Conservation (phyloP, 35 echinoderm and acorn worm genomes). For the Heliocidaris tuberculata region DNA sequence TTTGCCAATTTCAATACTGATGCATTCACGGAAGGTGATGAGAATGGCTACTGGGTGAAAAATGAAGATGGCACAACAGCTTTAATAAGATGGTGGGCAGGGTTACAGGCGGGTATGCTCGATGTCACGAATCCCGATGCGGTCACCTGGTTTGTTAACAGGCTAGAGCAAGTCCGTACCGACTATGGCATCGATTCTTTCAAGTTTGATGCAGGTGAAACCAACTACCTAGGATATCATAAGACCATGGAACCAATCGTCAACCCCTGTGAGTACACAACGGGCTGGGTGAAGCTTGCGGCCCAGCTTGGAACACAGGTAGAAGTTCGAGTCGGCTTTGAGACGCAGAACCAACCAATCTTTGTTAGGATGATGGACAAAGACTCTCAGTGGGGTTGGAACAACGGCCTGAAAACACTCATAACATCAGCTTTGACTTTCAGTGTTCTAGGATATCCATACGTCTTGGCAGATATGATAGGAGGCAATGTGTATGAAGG, state of each 20-base stretch:
- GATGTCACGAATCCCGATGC: constrained; percentile 94
- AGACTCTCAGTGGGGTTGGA: constrained; percentile 88
- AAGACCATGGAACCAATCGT: constrained; percentile 60
- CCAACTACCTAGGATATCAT: constrained; percentile 76
- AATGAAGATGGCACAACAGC: constrained; percentile 56
- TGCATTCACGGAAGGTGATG: constrained; percentile 70
- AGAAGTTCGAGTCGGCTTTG: constrained; percentile 86
- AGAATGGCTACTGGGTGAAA: constrained; percentile 81
- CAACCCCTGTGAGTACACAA: constrained; percentile 91
- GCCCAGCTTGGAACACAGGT: constrained; percentile 78
- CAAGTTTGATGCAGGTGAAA: constrained; percentile 97
- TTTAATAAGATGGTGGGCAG: constrained; percentile 79
- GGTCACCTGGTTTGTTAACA: constrained; percentile 76
- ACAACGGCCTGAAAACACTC: constrained; percentile 90
- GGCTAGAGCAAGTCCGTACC: constrained; percentile 64
- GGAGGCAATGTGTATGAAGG: constrained; percentile 92
- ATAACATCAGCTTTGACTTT: constrained; percentile 92
- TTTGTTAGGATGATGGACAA: constrained; percentile 99
- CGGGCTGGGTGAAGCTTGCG: constrained; percentile 72
- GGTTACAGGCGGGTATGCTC: constrained; percentile 75
- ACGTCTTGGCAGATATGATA: constrained; percentile 96
- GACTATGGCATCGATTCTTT: constrained; percentile 86
- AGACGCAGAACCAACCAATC: constrained; percentile 83
- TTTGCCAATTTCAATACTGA: constrained; percentile 80
- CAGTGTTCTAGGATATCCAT: constrained; percentile 87